These are phyloP conservation scores for Parasteatoda lunata DNA, from an alignment of 2,888 invertebrate genomes.

Conservation along the genomic window DNA sequence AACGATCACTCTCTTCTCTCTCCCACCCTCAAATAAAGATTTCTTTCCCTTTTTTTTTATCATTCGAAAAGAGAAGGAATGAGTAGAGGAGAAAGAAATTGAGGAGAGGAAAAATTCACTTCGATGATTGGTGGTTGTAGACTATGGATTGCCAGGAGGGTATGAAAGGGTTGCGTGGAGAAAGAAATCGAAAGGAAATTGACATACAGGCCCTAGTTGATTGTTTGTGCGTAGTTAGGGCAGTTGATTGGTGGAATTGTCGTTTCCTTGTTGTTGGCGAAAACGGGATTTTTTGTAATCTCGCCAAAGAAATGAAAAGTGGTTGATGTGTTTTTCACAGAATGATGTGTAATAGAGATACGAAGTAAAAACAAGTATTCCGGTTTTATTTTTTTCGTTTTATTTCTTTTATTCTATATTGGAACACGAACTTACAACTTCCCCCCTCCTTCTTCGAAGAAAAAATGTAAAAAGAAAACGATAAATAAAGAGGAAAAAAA, in stretches of 20 bases:
- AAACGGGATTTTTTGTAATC: conserved; percentile 49
- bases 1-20: conserved; percentile 25
- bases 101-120: background rate
- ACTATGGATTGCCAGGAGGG: conserved; percentile 14
- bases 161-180: conserved; percentile 16
- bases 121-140: conserved; percentile 52
- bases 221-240: conserved; percentile 61
- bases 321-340: conserved; percentile 29
- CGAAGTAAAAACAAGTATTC: conserved; percentile 33
- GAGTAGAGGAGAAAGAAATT: background rate
- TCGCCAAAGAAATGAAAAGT: conserved; percentile 55
- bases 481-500: conserved; percentile 19
- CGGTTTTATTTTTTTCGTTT: conserved; percentile 8
- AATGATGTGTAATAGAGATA: conserved; percentile 42
- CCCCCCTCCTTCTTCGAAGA: background rate
- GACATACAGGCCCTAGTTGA: conserved; percentile 58
- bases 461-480: background rate
- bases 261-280: conserved; percentile 31
- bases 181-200: conserved; percentile 36
- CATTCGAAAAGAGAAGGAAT: background rate
- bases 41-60: background rate
- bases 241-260: conserved; percentile 60
- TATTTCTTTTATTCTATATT: background rate
- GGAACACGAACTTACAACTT: background rate
- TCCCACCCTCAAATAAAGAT: conserved; percentile 22